phyloP scores from a whole-genome alignment of 2,888 invertebrate species.

The Macrosiphum euphorbiae region DNA sequence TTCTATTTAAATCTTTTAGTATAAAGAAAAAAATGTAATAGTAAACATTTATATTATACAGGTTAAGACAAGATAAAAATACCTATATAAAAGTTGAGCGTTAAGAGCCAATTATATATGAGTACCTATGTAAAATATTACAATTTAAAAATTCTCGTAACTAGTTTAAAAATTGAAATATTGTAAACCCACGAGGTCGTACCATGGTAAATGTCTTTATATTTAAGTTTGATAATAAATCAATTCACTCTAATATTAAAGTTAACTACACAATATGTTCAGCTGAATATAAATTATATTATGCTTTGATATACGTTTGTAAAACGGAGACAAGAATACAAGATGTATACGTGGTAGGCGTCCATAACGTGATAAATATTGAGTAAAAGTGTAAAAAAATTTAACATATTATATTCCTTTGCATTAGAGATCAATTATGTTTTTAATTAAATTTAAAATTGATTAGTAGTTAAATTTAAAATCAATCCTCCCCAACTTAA shows the following conservation, averaged over 20 bases:
- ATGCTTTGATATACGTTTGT: no score
- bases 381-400: no score
- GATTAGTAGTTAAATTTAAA: no score
- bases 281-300: no score
- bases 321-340: no score
- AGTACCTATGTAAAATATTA: background rate
- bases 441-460: no score
- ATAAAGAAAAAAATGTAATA: constrained; percentile 24
- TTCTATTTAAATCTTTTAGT: background rate
- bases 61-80: background rate
- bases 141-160: no score
- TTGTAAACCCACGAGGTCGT: background rate
- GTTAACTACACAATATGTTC: background rate
- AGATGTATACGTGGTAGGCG: no score
- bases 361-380: no score
- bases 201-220: background rate
- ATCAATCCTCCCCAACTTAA: no score
- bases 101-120: background rate
- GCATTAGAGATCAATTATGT: no score
- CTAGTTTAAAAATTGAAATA: background rate
- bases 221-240: background rate
- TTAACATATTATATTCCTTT: no score
- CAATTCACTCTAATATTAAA: background rate
- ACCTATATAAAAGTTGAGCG: background rate
- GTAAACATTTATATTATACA: background rate